Evolutionary conservation across 1,140 invertebrate species (phyloP), one percentile per base, ranked within the genome.

Genomic region (Littorina saxatilis): DNA sequence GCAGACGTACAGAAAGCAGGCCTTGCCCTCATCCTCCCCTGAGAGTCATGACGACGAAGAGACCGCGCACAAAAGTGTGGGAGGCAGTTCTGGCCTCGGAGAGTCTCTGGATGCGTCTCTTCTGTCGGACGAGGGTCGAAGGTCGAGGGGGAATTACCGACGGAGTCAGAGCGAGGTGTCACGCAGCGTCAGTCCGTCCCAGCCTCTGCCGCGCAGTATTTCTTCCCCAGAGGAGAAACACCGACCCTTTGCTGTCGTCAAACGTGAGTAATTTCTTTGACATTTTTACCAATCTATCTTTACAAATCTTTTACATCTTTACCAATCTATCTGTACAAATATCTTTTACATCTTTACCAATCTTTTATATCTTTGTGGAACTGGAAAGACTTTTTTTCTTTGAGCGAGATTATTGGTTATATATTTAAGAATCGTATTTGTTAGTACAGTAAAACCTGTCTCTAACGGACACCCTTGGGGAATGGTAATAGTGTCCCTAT

Each of bases 201-300:
- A 15, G 2, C 76, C 55, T 37, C 39, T 58, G 11, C 55, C 55
- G 9, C 76, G 76, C 13, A 78, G 76, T 29, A 78, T 78, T 29
- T 78, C 76, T 23, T 63, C 76, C 17, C 76, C 76, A 23, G 76
- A 78, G 39, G 76, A 78, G 29, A 78, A 78, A 20, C 76, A 61
- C 23, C 76, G 76, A 2, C 52, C 76, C 0, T 43, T 78, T 66
- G 76, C 76, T 39, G 76, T 63, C 3, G 76, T 78, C 39, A 61
- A 63, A 58, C 76, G 76, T 78, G 43, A 78, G 76, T 78, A 20
- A 9, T 15, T 37, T 9, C 3, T 3, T 72, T 47, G n/a, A n/a
- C n/a, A n/a, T n/a, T n/a, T n/a, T n/a, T n/a, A n/a, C n/a, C n/a
- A n/a, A n/a, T n/a, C n/a, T n/a, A n/a, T n/a, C n/a, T n/a, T n/a